phyloP scores from a whole-genome alignment of 2,888 invertebrate species.

The Isotomurus palustris region DNA sequence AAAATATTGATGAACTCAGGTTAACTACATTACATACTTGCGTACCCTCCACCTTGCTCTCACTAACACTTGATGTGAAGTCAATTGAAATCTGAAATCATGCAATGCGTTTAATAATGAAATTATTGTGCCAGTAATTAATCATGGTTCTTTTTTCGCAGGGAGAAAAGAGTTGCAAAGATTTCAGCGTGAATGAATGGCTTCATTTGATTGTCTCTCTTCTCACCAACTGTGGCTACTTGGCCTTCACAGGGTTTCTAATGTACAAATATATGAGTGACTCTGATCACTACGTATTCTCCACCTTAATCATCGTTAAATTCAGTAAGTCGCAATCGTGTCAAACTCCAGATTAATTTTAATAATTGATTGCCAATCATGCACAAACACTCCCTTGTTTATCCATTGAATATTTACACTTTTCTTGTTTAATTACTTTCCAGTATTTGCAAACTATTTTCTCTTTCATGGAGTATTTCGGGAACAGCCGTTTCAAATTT shows the following conservation, averaged over 20 bases:
- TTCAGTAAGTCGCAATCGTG: constrained; percentile 15
- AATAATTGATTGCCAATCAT: not conserved
- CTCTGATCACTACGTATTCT: constrained; percentile 32
- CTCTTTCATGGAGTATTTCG: constrained; percentile 31
- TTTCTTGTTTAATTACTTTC: not conserved
- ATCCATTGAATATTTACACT: not conserved
- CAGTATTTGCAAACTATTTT: constrained; percentile 29
- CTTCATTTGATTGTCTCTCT: constrained; percentile 25
- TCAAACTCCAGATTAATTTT: not conserved
- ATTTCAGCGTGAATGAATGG: constrained; percentile 29
- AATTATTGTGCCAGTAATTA: too few relatives aligned
- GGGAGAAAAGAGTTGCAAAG: constrained; percentile 28
- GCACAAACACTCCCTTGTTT: not conserved
- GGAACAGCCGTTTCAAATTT: constrained; percentile 35
- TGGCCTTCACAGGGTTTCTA: constrained; percentile 26
- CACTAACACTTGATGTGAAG: too few relatives aligned
- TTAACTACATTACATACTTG: too few relatives aligned
- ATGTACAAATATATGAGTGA: constrained; percentile 29
- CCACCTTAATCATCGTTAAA: constrained; percentile 28
- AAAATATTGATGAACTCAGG: too few relatives aligned
- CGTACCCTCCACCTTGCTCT: too few relatives aligned
- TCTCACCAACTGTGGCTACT: constrained; percentile 19
- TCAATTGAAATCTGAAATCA: too few relatives aligned
- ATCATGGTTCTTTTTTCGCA: not conserved
- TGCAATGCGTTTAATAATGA: too few relatives aligned